phyloP scores from a whole-genome alignment of 2,888 invertebrate genomes.

The Protonemura montana region DNA sequence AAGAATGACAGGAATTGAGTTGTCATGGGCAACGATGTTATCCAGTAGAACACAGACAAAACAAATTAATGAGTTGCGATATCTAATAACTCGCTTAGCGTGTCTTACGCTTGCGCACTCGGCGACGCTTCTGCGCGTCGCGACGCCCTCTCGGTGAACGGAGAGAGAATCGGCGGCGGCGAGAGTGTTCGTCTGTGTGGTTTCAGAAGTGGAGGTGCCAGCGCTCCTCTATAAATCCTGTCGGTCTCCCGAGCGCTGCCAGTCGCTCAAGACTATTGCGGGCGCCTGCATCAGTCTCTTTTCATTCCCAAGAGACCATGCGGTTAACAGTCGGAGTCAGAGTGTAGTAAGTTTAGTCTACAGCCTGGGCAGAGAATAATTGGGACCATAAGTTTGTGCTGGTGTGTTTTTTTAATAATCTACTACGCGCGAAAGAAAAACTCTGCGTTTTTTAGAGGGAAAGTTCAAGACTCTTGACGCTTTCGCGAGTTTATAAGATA shows the following conservation, averaged over 20 bases:
- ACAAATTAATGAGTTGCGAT: background rate
- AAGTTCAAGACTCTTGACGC: background rate
- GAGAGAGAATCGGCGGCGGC: background rate
- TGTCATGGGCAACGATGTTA: background rate
- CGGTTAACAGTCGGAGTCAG: background rate
- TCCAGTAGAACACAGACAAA: background rate
- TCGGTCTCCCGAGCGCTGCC: background rate
- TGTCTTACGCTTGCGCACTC: background rate
- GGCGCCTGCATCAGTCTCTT: background rate
- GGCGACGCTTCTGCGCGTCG: constrained; percentile 16
- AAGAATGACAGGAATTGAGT: background rate
- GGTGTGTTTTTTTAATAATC: background rate
- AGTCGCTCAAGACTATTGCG: constrained; percentile 31
- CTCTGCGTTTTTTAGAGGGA: background rate
- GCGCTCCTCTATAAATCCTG: background rate
- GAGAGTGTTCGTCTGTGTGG: background rate
- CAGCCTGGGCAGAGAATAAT: background rate
- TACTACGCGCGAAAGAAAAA: background rate
- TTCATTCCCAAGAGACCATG: background rate
- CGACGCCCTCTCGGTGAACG: background rate
- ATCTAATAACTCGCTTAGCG: background rate
- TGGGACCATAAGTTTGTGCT: background rate
- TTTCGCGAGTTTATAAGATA: background rate
- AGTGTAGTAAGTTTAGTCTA: background rate
- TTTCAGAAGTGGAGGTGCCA: background rate